Percentiles rank a stretch among this genome's conserved stretches.
Conservation (phyloP, 2,113 vertebrate species). For the Bambusicola thoracicus region DNA sequence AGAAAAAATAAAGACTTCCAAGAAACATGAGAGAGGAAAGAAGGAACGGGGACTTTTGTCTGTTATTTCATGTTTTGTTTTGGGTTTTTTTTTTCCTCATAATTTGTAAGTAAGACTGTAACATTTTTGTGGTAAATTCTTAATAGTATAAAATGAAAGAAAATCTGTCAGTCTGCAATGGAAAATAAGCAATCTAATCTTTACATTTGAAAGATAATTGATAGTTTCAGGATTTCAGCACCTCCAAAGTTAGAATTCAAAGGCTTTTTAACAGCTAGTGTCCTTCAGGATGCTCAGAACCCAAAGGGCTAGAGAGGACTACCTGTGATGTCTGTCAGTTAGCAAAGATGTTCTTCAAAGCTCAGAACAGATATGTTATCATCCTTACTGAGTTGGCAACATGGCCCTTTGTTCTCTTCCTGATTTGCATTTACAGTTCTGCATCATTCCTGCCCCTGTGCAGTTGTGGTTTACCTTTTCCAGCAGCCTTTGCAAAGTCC, state of each 20-base stretch:
- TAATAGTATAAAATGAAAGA: neutral
- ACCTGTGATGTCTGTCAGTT: neutral
- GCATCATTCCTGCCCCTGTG: rapidly evolving
- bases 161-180: neutral
- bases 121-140: neutral
- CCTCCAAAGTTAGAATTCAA: neutral
- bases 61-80: neutral
- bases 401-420: neutral
- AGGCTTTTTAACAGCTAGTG: neutral
- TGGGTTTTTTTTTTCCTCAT: neutral
- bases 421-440: neutral
- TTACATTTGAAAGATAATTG: neutral
- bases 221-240: neutral
- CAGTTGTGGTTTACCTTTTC: neutral
- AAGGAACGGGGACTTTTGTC: neutral
- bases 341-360: neutral
- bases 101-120: neutral
- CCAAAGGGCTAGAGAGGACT: neutral
- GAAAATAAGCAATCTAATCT: neutral
- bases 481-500: neutral
- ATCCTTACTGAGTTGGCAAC: neutral
- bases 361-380: neutral
- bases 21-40: neutral
- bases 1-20: neutral
- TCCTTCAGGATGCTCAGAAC: neutral